These are phyloP conservation scores for Chironex yamaguchii DNA, from an alignment of 30 jellyfish, hydroid and myxozoan genomes.

Conservation along the genomic window DNA sequence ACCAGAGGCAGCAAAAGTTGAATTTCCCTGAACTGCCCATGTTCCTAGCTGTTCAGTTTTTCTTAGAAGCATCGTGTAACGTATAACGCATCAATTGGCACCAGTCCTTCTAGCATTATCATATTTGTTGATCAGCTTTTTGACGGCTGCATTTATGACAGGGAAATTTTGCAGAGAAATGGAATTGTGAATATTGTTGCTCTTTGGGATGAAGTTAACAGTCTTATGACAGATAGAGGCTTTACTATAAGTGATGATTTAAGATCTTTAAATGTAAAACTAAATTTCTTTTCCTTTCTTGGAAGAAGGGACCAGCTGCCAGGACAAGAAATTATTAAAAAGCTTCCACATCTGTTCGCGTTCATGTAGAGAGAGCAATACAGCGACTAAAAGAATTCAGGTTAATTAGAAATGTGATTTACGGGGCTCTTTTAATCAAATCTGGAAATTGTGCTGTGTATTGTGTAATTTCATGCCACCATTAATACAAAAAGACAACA, in stretches of 20 bases:
- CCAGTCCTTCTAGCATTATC: neutral
- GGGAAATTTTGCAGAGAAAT: conserved; percentile 37
- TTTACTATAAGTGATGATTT: neutral
- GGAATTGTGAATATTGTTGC: conserved; percentile 19
- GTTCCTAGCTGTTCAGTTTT: too few species aligned
- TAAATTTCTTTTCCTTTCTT: neutral
- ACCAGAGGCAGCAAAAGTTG: too few species aligned
- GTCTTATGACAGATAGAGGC: neutral
- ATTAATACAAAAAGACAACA: too few species aligned
- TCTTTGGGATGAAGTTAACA: neutral
- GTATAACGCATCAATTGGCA: neutral
- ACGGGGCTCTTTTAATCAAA: too few species aligned
- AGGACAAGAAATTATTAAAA: too few species aligned
- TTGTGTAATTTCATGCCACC: too few species aligned
- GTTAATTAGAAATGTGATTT: too few species aligned
- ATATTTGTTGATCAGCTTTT: neutral
- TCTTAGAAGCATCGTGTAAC: neutral
- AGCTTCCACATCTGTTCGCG: too few species aligned
- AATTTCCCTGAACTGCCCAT: too few species aligned
- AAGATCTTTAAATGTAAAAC: neutral
- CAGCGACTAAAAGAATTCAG: too few species aligned
- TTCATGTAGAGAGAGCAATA: too few species aligned
- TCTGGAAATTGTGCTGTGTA: too few species aligned
- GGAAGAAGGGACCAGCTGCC: neutral
- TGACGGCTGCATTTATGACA: conserved; percentile 58